Conservation (phyloP, 1,140 invertebrate species). For the Pygmarrhopalites habei region DNA sequence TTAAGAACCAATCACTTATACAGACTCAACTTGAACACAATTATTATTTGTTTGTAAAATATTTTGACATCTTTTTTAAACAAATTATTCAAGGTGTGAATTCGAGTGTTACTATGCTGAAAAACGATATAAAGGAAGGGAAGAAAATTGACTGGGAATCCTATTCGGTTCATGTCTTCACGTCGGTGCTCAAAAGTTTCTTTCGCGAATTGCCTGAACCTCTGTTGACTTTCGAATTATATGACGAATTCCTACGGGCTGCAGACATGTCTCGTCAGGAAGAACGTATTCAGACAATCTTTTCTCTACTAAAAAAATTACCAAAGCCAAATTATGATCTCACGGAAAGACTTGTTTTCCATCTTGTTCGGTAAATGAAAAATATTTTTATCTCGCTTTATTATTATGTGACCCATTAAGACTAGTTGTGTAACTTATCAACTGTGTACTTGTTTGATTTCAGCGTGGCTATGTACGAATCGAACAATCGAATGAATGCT, state of each 20-base stretch:
- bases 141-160: constrained; percentile 59
- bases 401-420: constrained; percentile 1
- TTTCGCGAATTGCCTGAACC: constrained; percentile 82
- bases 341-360: constrained; percentile 86
- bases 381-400: background rate
- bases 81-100: no score
- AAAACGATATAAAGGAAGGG: constrained; percentile 62
- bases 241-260: constrained; percentile 86
- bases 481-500: constrained; percentile 84
- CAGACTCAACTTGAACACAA: no score
- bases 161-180: constrained; percentile 79
- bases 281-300: constrained; percentile 74
- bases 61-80: background rate
- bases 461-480: constrained; percentile 73
- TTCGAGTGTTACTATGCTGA: constrained; percentile 68
- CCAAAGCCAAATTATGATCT: constrained; percentile 84
- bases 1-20: no score
- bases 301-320: constrained; percentile 78
- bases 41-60: background rate
- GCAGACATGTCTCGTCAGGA: constrained; percentile 70
- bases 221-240: constrained; percentile 83
- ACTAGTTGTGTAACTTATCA: background rate
- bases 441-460: constrained; percentile 26
- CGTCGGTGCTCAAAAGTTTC: constrained; percentile 84
- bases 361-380: constrained; percentile 64